Base-by-base conservation (phyloP, 2,113 vertebrate genomes). In the Pardalotus punctatus region DNA sequence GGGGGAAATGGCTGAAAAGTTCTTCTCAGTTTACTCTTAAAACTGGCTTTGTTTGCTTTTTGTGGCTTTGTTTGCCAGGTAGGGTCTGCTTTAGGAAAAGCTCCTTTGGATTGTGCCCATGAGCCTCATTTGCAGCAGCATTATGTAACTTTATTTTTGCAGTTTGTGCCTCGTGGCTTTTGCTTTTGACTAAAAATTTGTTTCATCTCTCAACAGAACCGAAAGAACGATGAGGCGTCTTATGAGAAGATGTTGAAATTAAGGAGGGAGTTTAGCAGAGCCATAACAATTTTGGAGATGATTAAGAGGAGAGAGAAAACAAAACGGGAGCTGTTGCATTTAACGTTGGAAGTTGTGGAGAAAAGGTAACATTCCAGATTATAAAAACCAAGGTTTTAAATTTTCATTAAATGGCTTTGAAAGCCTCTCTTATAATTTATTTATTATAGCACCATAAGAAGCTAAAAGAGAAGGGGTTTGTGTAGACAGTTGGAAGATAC, bases 181-280 rank as follows among this genome's bases (percentile, higher is more conserved):
- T 45, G 48, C 45, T 80, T 85, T 81, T 80, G 54, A 40, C 38
- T 70, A 66, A 40, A 77, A 54, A n/a, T 27, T 45, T 25, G 22
- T 76, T 80, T 77, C 21, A 60, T 90, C 50, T 92, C 70, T 81
- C 58, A 45, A 94, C 79, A 99, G 99, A 99, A 99, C 96, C 99
- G 99, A 56, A 99, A 99, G 97, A 99, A 99, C 14, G 99, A 99
- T 91, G 99, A 99, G 96, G 99, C 98, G 3, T 99, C 99, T 42
- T 99, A 99, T 10, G 99, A 99, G 97, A 99, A 99, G 95, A 99
- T 99, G 99, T 97, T 99, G 96, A 99, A 99, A 73, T 96, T 99
- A 87, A 98, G 99, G 95, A 98, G 99, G 82, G 99, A 99, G 92
- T 99, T 99, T 92, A 99, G 99, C 95, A 98, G 98, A 96, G 98